A percentile compares a stretch with the other conserved stretches of the same genome.
These are phyloP conservation scores for Agriopis leucophaearia DNA, from an alignment of 2,888 invertebrate genomes.

Conservation along the genomic window DNA sequence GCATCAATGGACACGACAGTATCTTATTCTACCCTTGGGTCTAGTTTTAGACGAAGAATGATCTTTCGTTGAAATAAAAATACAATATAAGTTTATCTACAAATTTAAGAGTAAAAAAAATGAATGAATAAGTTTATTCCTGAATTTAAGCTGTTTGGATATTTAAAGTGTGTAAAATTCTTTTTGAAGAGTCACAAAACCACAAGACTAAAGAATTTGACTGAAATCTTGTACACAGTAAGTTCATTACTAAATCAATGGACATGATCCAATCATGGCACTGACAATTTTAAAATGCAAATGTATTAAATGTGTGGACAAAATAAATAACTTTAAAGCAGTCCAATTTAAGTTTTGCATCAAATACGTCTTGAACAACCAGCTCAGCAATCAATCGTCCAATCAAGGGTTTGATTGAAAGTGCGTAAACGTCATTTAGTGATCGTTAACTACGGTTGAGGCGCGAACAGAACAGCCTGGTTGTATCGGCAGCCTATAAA, in stretches of 20 bases:
- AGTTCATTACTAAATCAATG: too few relatives aligned
- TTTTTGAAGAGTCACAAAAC: too few relatives aligned
- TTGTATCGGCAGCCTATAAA: constrained; percentile 36
- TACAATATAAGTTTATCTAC: neutral
- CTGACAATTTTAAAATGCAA: constrained; percentile 5
- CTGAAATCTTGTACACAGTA: too few relatives aligned
- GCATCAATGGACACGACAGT: constrained; percentile 16
- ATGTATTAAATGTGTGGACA: neutral
- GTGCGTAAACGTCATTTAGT: constrained; percentile 72
- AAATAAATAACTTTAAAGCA: constrained; percentile 50
- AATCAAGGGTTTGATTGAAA: constrained; percentile 75
- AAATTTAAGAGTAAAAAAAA: neutral
- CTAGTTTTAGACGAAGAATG: neutral
- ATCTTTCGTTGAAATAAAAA: neutral
- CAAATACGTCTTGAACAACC: constrained; percentile 55
- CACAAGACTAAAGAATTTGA: too few relatives aligned
- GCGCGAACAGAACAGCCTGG: constrained; percentile 58
- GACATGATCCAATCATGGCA: too few relatives aligned
- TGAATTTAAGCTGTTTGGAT: too few relatives aligned
- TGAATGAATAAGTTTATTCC: too few relatives aligned
- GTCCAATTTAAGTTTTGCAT: constrained; percentile 51
- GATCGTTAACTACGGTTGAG: constrained; percentile 75
- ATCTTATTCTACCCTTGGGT: constrained; percentile 23
- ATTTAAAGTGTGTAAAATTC: too few relatives aligned
- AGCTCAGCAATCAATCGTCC: constrained; percentile 60